phyloP scores from a whole-genome alignment of 2,113 vertebrate genomes.

The Cyanoramphus novaezelandiae region DNA sequence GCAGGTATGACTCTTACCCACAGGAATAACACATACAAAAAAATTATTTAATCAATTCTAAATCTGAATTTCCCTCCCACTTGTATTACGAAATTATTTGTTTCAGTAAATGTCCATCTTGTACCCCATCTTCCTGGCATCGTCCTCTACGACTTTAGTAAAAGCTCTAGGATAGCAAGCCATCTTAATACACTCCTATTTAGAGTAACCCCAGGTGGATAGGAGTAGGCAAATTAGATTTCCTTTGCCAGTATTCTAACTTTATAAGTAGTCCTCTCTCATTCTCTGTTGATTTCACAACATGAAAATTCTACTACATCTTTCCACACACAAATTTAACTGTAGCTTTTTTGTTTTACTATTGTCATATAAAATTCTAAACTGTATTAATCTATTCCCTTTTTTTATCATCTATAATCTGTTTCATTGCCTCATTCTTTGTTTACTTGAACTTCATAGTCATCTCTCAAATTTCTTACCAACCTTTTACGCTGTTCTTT shows the following conservation, averaged over 20 bases:
- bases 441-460: neutral
- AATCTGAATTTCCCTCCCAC: neutral
- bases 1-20: neutral
- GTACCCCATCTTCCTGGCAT: neutral
- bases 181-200: neutral
- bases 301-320: neutral
- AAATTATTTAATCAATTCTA: neutral
- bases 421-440: neutral
- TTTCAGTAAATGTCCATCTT: neutral
- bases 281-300: neutral
- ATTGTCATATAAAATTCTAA: neutral
- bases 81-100: neutral
- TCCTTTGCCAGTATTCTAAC: neutral
- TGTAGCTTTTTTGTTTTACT: neutral
- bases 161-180: neutral
- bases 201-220: neutral
- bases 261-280: neutral
- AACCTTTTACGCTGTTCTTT: neutral
- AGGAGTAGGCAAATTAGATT: neutral
- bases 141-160: neutral
- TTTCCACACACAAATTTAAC: neutral
- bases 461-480: neutral
- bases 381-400: neutral
- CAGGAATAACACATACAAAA: neutral
- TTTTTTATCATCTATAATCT: neutral